Percentiles rank a stretch among this genome's conserved stretches.
Conservation (phyloP, 2,797 vertebrate species). For the Miichthys miiuy region DNA sequence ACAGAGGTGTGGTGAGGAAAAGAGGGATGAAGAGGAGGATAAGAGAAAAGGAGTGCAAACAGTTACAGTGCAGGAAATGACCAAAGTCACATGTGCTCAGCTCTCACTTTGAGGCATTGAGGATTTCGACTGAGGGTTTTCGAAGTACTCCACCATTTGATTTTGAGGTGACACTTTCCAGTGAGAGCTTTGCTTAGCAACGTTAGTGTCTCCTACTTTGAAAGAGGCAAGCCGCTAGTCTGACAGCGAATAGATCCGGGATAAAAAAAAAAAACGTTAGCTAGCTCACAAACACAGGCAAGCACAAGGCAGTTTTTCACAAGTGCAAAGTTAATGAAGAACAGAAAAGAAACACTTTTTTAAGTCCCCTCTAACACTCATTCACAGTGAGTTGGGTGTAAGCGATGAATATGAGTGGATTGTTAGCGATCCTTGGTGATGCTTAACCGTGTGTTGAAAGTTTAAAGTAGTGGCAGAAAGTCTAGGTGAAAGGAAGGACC, state of each 20-base stretch:
- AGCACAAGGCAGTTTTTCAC: constrained; percentile 37
- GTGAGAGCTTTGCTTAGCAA: constrained; percentile 63
- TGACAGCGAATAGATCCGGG: constrained; percentile 17
- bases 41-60: constrained; percentile 84
- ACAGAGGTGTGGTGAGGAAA: constrained; percentile 84
- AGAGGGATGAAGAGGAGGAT: constrained; percentile 66
- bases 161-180: not conserved
- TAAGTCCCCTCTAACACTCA: not conserved
- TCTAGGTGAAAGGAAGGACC: constrained; percentile 7
- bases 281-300: constrained; percentile 62
- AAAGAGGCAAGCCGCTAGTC: constrained; percentile 61
- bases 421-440: constrained; percentile 17
- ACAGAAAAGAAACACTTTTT: not conserved
- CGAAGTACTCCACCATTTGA: not conserved
- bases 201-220: constrained; percentile 46
- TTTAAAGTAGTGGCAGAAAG: constrained; percentile 31
- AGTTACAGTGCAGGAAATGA: constrained; percentile 77
- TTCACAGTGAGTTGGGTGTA: constrained; percentile 16
- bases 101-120: constrained; percentile 40
- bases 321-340: constrained; percentile 34
- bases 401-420: constrained; percentile 21
- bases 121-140: not conserved
- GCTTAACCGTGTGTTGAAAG: constrained; percentile 7
- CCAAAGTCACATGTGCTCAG: constrained; percentile 61
- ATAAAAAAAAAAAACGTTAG: constrained; percentile 24